Base-by-base conservation (phyloP, 2,888 invertebrate species). In the Prosopocoilus inquinatus region DNA sequence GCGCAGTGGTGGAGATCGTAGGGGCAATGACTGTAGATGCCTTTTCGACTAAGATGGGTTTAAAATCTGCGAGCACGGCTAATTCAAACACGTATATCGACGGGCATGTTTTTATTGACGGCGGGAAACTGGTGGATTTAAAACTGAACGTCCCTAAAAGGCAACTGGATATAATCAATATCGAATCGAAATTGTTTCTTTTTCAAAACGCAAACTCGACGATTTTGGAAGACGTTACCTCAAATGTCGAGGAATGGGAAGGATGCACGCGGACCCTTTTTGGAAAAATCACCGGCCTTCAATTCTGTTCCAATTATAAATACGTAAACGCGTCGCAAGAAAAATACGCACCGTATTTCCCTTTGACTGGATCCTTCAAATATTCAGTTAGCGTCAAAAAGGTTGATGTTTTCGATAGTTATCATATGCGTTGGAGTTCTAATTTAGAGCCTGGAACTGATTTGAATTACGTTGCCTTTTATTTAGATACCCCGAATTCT, bases 71-170 rank as follows among this genome's bases (percentile, higher is more conserved):
- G 4, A 63, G 57, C 34, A 58, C 51, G 4, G 28, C 66, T 39
- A 66, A 66, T 47, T 61, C 66, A 9, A 66, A 67, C 38, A 61
- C 56, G 3, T 66, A 64, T 33, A 45, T 67, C 28, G 64, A 67
- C 38, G 67, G 67, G 2, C 62, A 64, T 33, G 52, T 58, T 35
- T 50, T 60, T 20, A 58, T 66, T 9, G 54, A 67, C 34, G 36
- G 58, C 15, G 65, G 64, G n/a, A 61, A 61, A 50, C 35, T 67
- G 2, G 43, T 67, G 8, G 65, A 67, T 53, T 28, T 66, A n/a
- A 64, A 66, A 58, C 11, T 67, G 2, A 67, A 67, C 41, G 55
- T 64, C 3, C 67, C 65, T 1, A 67, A 67, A 50, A 54, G 64
- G 39, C 53, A 64, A 56, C 64, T 66, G 56, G 58, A 66, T 50